Percentiles rank a stretch among this genome's conserved stretches.
Evolutionary conservation across 2,888 invertebrate genomes (phyloP).

Genomic region (Brassicogethes aeneus): DNA sequence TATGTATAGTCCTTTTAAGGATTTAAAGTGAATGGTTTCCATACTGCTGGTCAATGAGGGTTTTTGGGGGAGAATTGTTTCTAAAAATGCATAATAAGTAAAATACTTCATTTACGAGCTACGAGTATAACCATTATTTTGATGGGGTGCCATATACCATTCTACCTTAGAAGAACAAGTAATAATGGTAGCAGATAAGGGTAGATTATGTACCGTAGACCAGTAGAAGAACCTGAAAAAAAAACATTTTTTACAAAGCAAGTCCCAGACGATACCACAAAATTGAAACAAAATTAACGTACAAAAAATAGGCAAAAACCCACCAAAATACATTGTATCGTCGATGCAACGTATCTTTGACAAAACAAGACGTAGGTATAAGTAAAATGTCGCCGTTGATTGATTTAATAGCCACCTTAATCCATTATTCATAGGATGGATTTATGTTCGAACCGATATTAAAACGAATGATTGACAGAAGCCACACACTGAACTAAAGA

Average conservation of each 20-base stretch:
- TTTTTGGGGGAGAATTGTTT: constrained; percentile 1
- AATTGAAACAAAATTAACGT: too few relatives aligned
- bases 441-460: too few relatives aligned
- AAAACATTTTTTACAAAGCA: constrained; percentile 1
- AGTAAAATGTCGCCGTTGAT: too few relatives aligned
- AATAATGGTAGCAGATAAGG: constrained; percentile 23
- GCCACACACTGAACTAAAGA: too few relatives aligned
- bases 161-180: constrained; percentile 23
- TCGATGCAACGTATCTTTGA: too few relatives aligned
- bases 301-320: too few relatives aligned
- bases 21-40: constrained; percentile 18
- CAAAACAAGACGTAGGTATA: too few relatives aligned
- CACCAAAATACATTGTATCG: too few relatives aligned
- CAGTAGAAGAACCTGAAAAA: constrained; percentile 21
- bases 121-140: background rate
- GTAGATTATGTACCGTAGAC: constrained; percentile 17
- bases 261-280: constrained; percentile 2
- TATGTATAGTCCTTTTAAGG: constrained; percentile 17
- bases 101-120: background rate
- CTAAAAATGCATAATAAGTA: background rate
- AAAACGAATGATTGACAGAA: too few relatives aligned
- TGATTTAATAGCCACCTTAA: too few relatives aligned
- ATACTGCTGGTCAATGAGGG: constrained; percentile 11
- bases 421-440: too few relatives aligned
- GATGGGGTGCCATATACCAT: constrained; percentile 17